Percentiles rank a stretch among this genome's conserved stretches.
Evolutionary conservation across 2,113 vertebrate species (phyloP).

Genomic region (Sylvia atricapilla): DNA sequence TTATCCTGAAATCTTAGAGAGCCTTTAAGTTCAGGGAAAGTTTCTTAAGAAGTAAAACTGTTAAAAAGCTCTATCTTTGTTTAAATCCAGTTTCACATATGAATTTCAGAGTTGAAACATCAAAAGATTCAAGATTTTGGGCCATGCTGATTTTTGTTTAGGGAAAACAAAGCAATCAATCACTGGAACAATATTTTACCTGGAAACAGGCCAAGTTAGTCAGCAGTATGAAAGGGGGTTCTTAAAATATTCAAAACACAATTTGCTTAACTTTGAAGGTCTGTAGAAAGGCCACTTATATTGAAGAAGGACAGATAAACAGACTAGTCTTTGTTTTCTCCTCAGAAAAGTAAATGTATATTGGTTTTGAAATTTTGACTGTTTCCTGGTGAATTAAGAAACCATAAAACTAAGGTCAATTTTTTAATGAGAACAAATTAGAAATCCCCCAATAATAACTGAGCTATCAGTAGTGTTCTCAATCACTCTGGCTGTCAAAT

Average conservation of each 20-base stretch:
- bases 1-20: background rate
- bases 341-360: background rate
- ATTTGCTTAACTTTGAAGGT: slow-evolving; percentile 21
- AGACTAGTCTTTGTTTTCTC: background rate
- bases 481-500: background rate
- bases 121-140: background rate
- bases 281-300: background rate
- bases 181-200: background rate
- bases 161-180: background rate
- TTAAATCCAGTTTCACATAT: background rate
- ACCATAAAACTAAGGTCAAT: slow-evolving; percentile 22
- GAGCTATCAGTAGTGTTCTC: background rate
- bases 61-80: background rate
- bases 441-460: background rate
- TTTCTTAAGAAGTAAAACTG: background rate
- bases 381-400: background rate
- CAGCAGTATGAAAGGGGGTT: background rate
- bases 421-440: slow-evolving; percentile 40
- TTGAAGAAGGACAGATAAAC: slow-evolving; percentile 1
- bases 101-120: background rate
- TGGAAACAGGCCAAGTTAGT: background rate
- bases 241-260: background rate
- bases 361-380: background rate
- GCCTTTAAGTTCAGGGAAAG: background rate
- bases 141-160: background rate